phyloP scores from a whole-genome alignment of 2,888 invertebrate genomes.

The Trimorus sp. region DNA sequence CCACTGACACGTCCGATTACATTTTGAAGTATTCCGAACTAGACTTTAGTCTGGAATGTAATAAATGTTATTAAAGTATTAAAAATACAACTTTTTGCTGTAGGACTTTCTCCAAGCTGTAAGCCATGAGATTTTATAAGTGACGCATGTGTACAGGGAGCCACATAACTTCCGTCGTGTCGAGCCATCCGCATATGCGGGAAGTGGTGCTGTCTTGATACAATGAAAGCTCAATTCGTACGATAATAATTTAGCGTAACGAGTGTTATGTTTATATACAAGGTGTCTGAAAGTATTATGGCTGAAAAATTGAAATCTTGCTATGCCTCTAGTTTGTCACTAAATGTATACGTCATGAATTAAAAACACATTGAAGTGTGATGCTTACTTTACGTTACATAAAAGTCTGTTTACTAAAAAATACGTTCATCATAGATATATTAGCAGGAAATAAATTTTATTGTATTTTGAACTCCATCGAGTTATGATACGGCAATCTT shows the following conservation, averaged over 20 bases:
- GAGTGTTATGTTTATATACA: conserved; percentile 37
- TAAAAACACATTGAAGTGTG: too few species aligned
- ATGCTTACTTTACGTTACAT: too few species aligned
- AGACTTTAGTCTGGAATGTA: too few species aligned
- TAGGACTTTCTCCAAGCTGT: conserved; percentile 43
- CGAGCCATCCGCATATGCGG: conserved; percentile 57
- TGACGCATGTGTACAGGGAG: conserved; percentile 37
- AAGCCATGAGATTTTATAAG: conserved; percentile 41
- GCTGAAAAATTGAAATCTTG: too few species aligned
- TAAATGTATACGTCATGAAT: too few species aligned
- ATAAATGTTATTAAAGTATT: neutral
- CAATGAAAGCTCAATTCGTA: conserved; percentile 62
- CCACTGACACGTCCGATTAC: too few species aligned
- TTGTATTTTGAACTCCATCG: too few species aligned
- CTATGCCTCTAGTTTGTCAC: too few species aligned
- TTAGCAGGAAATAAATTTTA: too few species aligned
- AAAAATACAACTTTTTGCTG: conserved; percentile 14
- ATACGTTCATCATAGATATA: too few species aligned
- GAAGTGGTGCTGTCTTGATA: conserved; percentile 55
- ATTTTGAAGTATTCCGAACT: too few species aligned
- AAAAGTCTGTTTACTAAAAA: too few species aligned
- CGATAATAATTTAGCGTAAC: conserved; percentile 60
- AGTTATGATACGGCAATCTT: neutral
- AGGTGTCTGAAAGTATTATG: conserved; percentile 9
- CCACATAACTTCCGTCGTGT: conserved; percentile 52